Base-by-base conservation (phyloP, 2,113 vertebrate genomes). In the Macquaria australasica region DNA sequence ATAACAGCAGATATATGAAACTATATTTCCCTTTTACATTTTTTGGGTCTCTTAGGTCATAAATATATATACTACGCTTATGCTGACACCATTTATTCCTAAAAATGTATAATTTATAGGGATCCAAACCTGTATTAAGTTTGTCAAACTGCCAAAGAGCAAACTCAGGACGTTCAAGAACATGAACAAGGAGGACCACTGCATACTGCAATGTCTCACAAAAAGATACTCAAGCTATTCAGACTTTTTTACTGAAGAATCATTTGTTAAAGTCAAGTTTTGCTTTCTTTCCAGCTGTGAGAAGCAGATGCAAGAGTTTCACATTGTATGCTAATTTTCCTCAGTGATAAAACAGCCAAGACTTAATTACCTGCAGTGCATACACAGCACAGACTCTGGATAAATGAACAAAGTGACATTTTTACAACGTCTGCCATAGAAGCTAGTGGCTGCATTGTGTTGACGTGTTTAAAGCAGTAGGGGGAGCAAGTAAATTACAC, bases 391-490 rank as follows among this genome's bases (percentile, higher is more conserved):
- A 48, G 21, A 55, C n/a, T 23, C 34, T 15, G 18, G 39, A 80
- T 67, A 21, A 66, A 74, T 18, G 56, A 34, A 71, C 18, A 18
- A 28, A 51, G 62, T 41, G 39, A 48, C 68, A 25, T 68, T 55
- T 75, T 56, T 37, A 10, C 58, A 53, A 9, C 0, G 5, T 12
- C 51, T 43, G 50, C 62, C 5, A 62, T 3, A 72, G 68, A 68
- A 82, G 45, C 6, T 0, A 28, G 16, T 0, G 28, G 8, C 0
- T 25, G 21, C 1, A 0, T 28, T 64, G 76, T 73, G 66, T 7
- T 48, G 37, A 72, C 2, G 7, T n/a, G 8, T 77, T 59, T 73
- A 0, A 28, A 59, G 81, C 90, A 88, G 62, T 75, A 90, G 88
- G 77, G 80, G 81, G 85, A 55, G 68, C 8, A 39, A 69, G 50